Conservation (phyloP, 2,797 vertebrate genomes). For the Kryptopterus vitreolus region DNA sequence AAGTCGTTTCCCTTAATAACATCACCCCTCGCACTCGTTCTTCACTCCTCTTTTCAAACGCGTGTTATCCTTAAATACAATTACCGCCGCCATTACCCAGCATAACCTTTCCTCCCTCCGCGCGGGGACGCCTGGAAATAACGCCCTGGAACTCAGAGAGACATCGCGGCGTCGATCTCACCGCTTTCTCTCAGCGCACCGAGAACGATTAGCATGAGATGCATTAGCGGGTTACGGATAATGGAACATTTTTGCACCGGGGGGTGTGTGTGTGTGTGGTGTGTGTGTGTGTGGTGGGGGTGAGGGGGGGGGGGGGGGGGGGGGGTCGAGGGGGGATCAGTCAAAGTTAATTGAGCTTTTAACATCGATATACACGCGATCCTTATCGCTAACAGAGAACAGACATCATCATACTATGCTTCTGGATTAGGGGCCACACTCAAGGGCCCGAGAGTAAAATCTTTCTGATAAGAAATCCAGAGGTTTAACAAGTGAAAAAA, state of each 20-base stretch:
- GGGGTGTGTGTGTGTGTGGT: no score
- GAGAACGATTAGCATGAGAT: not conserved
- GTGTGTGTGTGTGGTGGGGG: no score
- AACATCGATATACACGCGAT: no score
- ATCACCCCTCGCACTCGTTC: not conserved
- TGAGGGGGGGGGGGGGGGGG: not conserved
- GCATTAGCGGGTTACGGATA: no score
- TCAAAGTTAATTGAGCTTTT: not conserved
- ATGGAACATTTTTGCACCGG: no score
- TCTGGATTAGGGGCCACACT: no score
- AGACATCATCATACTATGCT: no score
- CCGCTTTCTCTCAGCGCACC: not conserved
- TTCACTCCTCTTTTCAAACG: not conserved
- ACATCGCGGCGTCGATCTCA: not conserved
- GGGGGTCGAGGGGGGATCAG: no score
- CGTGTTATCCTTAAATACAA: constrained; percentile 5
- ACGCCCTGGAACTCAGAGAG: not conserved
- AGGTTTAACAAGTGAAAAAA: no score
- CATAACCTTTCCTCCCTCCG: not conserved
- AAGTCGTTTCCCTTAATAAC: constrained; percentile 29
- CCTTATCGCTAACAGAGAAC: not conserved
- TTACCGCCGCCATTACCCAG: not conserved
- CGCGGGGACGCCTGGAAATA: not conserved
- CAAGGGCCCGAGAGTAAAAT: no score
- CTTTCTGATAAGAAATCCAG: no score